Base-by-base conservation (phyloP, 2,888 invertebrate genomes). In the Drosophila demipolita region DNA sequence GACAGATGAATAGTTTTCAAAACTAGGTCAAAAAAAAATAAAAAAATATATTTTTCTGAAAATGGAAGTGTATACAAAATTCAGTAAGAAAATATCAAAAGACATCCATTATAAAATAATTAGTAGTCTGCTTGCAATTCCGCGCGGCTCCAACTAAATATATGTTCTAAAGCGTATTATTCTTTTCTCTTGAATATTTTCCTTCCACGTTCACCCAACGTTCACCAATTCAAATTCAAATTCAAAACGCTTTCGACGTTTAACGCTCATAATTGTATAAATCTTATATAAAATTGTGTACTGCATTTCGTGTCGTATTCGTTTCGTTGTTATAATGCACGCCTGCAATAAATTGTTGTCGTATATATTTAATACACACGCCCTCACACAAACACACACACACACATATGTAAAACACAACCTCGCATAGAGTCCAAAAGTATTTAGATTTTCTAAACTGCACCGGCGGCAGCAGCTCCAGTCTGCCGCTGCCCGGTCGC, bases 391-490 rank as follows among this genome's bases (percentile, higher is more conserved):
- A 17, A 38, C 38, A 38, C 20, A 12, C 23, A 23, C 3, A 45
- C 45, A 75, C 55, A 38, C 55, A 38, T 38, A 38, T 38, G 72
- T 72, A 64, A 62, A 75, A 80, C 65, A 48, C 12, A 36, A 54
- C 33, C 38, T 11, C 17, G 12, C 33, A 50, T 76, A 92, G 92
- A 81, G 90, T 89, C 33, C 80, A 89, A 92, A 94, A 95, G 87
- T 95, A 95, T 92, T 94, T 95, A 93, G 95, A 95, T 93, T 95
- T 95, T 94, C 93, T 95, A 88, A 94, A 94, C 20, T 93, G 94
- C 65, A 70, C 94, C 63, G 93, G 94, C 66, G 85, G 79, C 23
- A 88, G 80, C 70, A 86, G 80, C 58, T 9, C 58, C n/a, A 85
- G 74, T 52, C 76, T 78, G 66, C 76, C 80, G 9, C 63, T 78